Evolutionary conservation across 2,797 vertebrate genomes (phyloP), one percentile per base, ranked within the genome.

Genomic region (Tamandua tetradactyla): DNA sequence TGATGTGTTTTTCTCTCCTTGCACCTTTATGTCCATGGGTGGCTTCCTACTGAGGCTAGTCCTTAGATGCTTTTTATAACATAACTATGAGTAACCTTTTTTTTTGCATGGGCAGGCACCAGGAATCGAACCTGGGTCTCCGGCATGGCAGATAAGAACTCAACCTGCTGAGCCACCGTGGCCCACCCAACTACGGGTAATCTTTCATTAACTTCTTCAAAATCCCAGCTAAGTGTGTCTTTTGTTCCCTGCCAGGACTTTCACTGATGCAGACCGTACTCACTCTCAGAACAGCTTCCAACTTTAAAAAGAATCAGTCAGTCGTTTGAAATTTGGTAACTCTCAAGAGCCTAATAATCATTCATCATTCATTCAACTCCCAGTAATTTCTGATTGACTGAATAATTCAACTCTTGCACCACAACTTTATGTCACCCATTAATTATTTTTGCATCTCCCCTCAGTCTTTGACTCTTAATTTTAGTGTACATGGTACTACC

Each of bases 381-480:
- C n/a, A 23, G 27, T 12, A 55, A 61, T 93, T 72, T 55, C n/a
- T 79, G 75, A 57, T 30, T 55, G 10, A 3, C 30, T 79, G 57
- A 88, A 47, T 37, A 76, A 88, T 55, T 75, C n/a, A 47, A 40
- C 5, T 71, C 22, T 64, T 87, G 37, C 17, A n/a, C 20, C 13
- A 37, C 37, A 62, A 47, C 17, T 27, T 13, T 20, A 11, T 47
- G 6, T 25, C 23, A 35, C 47, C 32, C 83, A 37, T 17, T 78
- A 94, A 90, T 95, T 85, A 95, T 42, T 71, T 79, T 49, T 92
- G 15, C 59, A 44, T 68, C 15, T 61, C 23, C 32, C 3, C 47
- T 89, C 44, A 62, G 17, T 85, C 57, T 87, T 85, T 9, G 69
- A 32, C 3, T 52, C 8, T 61, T 93, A 47, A 74, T 80, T 80